Percentiles rank a stretch among this genome's conserved stretches.
phyloP scores from a whole-genome alignment of 2,888 invertebrate genomes.

The Lithophane ornitopus region DNA sequence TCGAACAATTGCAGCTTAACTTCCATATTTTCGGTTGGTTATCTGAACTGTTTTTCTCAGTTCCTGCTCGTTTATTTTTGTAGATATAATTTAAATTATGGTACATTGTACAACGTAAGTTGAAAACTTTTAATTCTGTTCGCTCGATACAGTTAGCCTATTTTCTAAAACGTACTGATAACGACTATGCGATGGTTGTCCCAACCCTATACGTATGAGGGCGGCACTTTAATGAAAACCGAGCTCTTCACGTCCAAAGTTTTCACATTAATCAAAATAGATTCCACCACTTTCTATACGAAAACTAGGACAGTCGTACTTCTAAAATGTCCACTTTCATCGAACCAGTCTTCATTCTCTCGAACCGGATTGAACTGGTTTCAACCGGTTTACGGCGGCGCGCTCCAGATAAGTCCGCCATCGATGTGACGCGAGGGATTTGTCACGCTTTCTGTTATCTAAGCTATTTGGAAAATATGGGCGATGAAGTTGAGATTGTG shows the following conservation, averaged over 20 bases:
- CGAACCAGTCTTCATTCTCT: conserved; percentile 14
- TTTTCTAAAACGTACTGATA: background rate
- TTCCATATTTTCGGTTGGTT: conserved; percentile 21
- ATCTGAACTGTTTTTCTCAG: conserved; percentile 10
- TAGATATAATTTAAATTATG: background rate
- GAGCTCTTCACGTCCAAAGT: background rate
- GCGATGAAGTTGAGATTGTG: conserved; percentile 4
- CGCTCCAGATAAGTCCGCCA: conserved; percentile 51
- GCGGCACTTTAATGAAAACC: background rate
- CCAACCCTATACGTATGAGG: too few species aligned
- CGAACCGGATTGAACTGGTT: conserved; percentile 39
- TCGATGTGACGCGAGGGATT: conserved; percentile 54
- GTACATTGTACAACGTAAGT: background rate
- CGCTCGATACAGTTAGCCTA: background rate
- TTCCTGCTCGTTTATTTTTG: background rate
- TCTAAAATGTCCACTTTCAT: conserved; percentile 22
- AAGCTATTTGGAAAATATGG: conserved; percentile 49
- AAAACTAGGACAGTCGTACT: conserved; percentile 3
- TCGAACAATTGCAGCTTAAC: conserved; percentile 32
- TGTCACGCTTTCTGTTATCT: conserved; percentile 56
- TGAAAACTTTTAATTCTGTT: background rate
- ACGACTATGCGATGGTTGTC: too few species aligned
- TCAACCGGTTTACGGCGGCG: conserved; percentile 44
- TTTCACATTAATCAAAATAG: conserved; percentile 41
- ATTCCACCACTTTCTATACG: background rate